phyloP scores from a whole-genome alignment of 37 sponge, comb jelly and placozoan genomes.

The Crambe crambe region DNA sequence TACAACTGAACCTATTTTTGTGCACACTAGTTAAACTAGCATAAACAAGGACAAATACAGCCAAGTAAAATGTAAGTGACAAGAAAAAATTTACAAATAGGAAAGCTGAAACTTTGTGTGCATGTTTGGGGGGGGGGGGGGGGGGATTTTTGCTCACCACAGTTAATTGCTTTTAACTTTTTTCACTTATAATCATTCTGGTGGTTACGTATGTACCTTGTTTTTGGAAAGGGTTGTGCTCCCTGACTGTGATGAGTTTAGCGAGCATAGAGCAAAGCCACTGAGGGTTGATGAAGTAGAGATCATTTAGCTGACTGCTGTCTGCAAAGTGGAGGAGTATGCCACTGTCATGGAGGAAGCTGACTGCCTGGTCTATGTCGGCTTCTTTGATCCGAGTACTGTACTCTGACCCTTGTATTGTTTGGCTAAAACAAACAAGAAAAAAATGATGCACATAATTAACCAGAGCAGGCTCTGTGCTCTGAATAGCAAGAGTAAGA shows the following conservation, averaged over 20 bases:
- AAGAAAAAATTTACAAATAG: no score
- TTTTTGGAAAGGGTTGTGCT: conserved; percentile 50
- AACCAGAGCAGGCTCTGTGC: no score
- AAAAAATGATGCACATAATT: not conserved
- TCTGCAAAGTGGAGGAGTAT: conserved; percentile 80
- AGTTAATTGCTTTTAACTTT: no score
- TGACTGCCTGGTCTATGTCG: conserved; percentile 72
- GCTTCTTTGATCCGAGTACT: conserved; percentile 9
- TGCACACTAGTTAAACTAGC: not conserved
- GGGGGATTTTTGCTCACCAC: no score
- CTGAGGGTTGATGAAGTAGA: conserved; percentile 88
- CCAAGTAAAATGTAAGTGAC: no score
- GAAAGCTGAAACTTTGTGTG: no score
- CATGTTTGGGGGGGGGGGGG: no score
- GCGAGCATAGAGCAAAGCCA: conserved; percentile 79
- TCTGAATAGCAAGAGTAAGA: no score
- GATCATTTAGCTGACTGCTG: conserved; percentile 34
- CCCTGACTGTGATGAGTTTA: conserved; percentile 57
- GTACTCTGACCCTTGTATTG: not conserved
- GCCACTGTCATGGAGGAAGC: conserved; percentile 84
- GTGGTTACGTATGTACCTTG: conserved; percentile 34
- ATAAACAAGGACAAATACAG: no score
- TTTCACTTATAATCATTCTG: no score
- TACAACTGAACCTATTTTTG: not conserved
- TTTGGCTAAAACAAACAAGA: not conserved